Evolutionary conservation across 1,140 invertebrate genomes (phyloP), one percentile per base, ranked within the genome.

Genomic region (Cepaea nemoralis): DNA sequence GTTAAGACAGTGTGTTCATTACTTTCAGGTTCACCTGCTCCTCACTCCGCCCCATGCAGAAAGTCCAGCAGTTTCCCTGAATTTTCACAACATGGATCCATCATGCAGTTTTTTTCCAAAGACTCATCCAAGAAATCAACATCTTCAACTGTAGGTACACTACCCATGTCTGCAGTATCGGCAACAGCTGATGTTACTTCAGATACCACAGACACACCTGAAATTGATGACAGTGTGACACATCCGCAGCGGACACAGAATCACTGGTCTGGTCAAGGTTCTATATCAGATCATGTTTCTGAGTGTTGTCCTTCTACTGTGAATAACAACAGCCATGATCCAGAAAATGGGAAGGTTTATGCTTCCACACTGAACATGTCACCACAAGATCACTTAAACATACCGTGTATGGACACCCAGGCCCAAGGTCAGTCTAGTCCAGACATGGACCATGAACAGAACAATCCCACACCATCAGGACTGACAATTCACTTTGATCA

Each of bases 41-140:
- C 27, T 39, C 27, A 14, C 19, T 50, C 73, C 8, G 27, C 27
- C 16, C 6, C 37, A 2, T 8, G 10, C 31, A 75, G 45, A 14
- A 75, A 50, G 31, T 75, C 73, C 42, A 45, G 10, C 45, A 75
- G 40, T 31, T 50, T 48, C 19, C 66, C 77, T 35, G 45, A 6
- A 10, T 37, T 39, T 22, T 80, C 50, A 37, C 42, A 42, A 6
- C 35, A 6, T 16, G 31, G 39, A 37, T 73, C 59, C 8, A 33
- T 83, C 50, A 33, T 27, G 31, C 39, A 39, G 75, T 83, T 75
- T n/a, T 83, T 42, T 19, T 50, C 73, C 45, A 45, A 35, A n/a
- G n/a, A 10, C 35, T 75, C 73, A 5, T 45, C 73, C 10, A 27
- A 6, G n/a, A 71, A 71, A 45, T 63, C 59, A 27, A 71, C 39